Base-by-base conservation (phyloP, 64 coral and sea anemone species). In the Exaiptasia diaphana region DNA sequence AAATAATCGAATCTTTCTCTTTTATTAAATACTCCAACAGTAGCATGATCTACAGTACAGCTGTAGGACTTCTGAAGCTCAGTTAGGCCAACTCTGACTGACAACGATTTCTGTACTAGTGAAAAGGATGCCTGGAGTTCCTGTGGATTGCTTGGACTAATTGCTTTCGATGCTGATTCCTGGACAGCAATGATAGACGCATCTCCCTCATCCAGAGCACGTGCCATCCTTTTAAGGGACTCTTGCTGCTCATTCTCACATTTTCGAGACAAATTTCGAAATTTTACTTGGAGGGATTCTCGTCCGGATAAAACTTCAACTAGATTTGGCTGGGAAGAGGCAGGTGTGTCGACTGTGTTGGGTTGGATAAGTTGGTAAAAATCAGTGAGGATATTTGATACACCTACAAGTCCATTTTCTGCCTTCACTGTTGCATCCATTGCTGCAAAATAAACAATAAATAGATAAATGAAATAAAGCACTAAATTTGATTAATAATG, bases 1-100 rank as follows among this genome's bases (percentile, higher is more conserved):
- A 95, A 54, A 63, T 95, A 95, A 41, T 89, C 91, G 13, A 57
- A 74, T 80, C 91, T 84, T 32, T 95, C 72, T 10, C 50, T 72
- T 28, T 42, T 65, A 53, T 25, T 38, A 25, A 4, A 65, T 3
- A 49, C 50, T 11, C 32, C 72, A 30, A 74, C 79, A 2, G 67
- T 50, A 42, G 78, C 41, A 31, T 75, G 67, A 67, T 71, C 38
- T 54, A 70, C 25, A 27, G 52, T 60, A 42, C 79, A 77, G 72
- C 71, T 76, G 41, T 89, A 95, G 3, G 82, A 60, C 25, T 75
- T 76, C 52, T 85, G 73, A 21, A 95, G 23, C 57, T 95, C 91
- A 3, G 73, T 28, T 54, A 90, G 55, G 17, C 64, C 85, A 5
- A 84, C 53, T 38, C 91, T 76, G 10, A 95, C 91, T 6, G 73